Conservation (phyloP, 2,888 invertebrate genomes). For the Linnaemya vulpina region DNA sequence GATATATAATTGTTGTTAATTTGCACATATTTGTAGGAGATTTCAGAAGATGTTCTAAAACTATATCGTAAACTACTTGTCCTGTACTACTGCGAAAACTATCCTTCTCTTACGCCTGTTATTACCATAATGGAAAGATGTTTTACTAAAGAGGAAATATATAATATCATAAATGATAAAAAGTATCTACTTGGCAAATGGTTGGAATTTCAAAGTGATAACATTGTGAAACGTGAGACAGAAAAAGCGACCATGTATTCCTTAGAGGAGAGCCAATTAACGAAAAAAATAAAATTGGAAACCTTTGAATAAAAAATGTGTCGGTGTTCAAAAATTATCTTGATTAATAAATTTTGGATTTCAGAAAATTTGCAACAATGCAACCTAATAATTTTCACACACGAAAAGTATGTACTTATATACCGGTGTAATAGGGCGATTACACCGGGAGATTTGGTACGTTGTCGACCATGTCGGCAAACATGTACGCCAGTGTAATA, state of each 20-base stretch:
- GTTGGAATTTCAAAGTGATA: constrained; percentile 37
- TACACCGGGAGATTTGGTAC: too few species aligned
- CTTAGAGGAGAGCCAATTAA: neutral
- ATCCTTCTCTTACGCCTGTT: constrained; percentile 27
- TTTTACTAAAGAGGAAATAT: constrained; percentile 52
- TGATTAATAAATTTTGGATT: too few species aligned
- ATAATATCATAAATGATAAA: constrained; percentile 35
- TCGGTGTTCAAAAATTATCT: too few species aligned
- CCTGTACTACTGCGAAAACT: constrained; percentile 64
- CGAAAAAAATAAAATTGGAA: neutral
- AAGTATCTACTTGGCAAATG: neutral
- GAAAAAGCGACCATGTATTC: neutral
- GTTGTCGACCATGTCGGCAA: too few species aligned
- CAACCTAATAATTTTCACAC: too few species aligned
- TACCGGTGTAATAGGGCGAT: too few species aligned
- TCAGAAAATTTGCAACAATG: too few species aligned
- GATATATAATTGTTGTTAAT: too few species aligned
- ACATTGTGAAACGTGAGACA: neutral
- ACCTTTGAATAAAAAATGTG: too few species aligned
- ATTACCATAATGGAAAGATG: constrained; percentile 68
- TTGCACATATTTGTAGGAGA: neutral
- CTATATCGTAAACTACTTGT: constrained; percentile 68
- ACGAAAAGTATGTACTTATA: too few species aligned
- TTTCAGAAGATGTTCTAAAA: constrained; percentile 30
- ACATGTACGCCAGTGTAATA: too few species aligned